Base-by-base conservation (phyloP, 2,113 vertebrate genomes). In the Vireo altiloquus region DNA sequence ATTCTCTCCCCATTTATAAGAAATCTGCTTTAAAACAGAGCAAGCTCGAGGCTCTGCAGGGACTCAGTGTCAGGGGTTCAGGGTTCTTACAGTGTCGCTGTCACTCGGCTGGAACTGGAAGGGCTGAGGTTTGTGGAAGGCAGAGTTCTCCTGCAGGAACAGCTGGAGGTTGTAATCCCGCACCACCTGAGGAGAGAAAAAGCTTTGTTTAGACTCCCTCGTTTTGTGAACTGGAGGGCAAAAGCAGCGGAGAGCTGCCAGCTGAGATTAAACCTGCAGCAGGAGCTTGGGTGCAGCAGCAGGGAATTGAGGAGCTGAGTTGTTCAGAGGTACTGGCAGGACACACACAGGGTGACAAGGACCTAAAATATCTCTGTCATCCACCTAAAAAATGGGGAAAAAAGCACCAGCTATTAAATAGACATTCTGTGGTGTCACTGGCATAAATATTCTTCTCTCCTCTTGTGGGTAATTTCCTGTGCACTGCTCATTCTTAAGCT, bases 41-140 rank as follows among this genome's bases (percentile, higher is more conserved):
- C 19, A 39, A 63, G 54, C 23, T 7, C n/a, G 77, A 95, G 19
- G 2, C 74, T 88, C 66, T 9, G 12, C 65, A 52, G 28, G 86
- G 46, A 63, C 27, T 14, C 28, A 16, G 33, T n/a, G n/a, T n/a
- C n/a, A n/a, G n/a, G n/a, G n/a, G n/a, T n/a, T n/a, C n/a, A 24
- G 79, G 60, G 88, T 60, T 75, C 99, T 99, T 98, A 99, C 99
- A 87, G 96, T 98, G 97, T 99, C 99, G 18, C 98, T 99, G 96
- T 99, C 99, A 18, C 99, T 99, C 4, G 99, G 99, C 94, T 99
- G 99, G 97, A 99, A 99, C 98, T 99, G 99, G 98, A 99, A 99
- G 53, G 99, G 98, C 82, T 99, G 98, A 10, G 98, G 98, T 98
- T 99, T 99, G 97, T 99, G 99, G 95, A 99, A 99, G 70, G 99